Evolutionary conservation across 53 echinoderm and acorn worm species (phyloP), one percentile per base, ranked within the genome.

Genomic region (Paracentrotus lividus): DNA sequence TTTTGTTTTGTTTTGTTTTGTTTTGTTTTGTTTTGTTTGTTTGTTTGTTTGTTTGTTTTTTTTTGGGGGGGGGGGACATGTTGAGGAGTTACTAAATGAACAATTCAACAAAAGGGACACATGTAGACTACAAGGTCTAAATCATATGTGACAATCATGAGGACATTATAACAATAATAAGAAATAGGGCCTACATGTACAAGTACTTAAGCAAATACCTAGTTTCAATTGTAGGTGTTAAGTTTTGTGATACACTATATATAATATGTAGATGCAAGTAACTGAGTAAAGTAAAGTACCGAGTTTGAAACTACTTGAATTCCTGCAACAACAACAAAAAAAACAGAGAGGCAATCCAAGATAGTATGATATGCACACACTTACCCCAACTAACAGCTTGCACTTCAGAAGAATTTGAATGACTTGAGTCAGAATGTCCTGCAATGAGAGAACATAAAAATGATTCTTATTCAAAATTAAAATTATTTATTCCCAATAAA

Each of bases 341-440:
- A n/a, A n/a, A n/a, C n/a, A n/a, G n/a, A n/a, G n/a, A n/a, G n/a
- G n/a, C n/a, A n/a, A n/a, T n/a, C n/a, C n/a, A n/a, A n/a, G n/a
- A n/a, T n/a, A n/a, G n/a, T n/a, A n/a, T n/a, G n/a, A n/a, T n/a
- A n/a, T n/a, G n/a, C n/a, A n/a, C n/a, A n/a, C n/a, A n/a, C 93
- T 68, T 61, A 85, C 66, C 95, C 96, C 95, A 88, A 98, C 97
- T 95, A 98, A 90, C 42, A 98, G 94, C 88, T 97, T 98, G 94
- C 96, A 97, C 91, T 98, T 98, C 58, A 98, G 96, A 72, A 98
- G 88, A 87, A 98, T 98, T 93, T 98, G 98, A 91, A 98, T 90
- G 66, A 98, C 98, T 94, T 98, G 98, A 77, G 95, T 94, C 91
- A 98, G 93, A 77, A 97, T 96, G 95, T 98, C 98, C 98, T 98